Base-by-base conservation (phyloP, 2,113 vertebrate species). In the Peromyscus californicus region DNA sequence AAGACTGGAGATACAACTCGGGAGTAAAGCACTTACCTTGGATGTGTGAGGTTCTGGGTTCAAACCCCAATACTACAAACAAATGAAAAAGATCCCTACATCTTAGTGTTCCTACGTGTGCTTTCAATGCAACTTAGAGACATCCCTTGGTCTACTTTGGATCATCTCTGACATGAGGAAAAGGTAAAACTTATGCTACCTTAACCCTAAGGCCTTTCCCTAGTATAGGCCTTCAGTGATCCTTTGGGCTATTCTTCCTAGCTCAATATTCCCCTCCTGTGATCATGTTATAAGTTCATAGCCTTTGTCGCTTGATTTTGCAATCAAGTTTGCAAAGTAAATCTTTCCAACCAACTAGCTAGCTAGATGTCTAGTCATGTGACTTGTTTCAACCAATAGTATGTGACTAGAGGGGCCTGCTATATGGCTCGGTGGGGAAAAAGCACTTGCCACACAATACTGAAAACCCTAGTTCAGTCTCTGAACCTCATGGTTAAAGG, bases 261-360 rank as follows among this genome's bases (percentile, higher is more conserved):
- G 76, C 1, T 91, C 90, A 75, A 72, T 63, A 59, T 33, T 39
- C n/a, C 17, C 13, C 91, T 26, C 61, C 48, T 51, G 11, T 67
- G 93, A 91, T 39, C 54, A 21, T n/a, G 80, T 92, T 94, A 74
- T 74, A 89, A 94, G 89, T 85, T 39, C 42, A 95, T 12, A 86
- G 80, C 3, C 45, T 94, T 63, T 80, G 59, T 51, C 84, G 82
- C 82, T 88, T 90, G 80, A 72, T 39, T 84, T 84, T 86, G 8
- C 26, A 90, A 65, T n/a, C 88, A 80, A 94, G 21, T 83, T 78
- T 91, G 19, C 63, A 90, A 95, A 96, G 54, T 89, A 89, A 92
- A 80, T 76, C 89, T 87, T 74, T 89, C 75, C 24, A 88, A 48
- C 33, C 15, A 84, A 36, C 22, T 42, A 93, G 1, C 10, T 92